These are phyloP conservation scores for Lycophotia porphyrea DNA, from an alignment of 2,888 invertebrate genomes.

Conservation along the genomic window DNA sequence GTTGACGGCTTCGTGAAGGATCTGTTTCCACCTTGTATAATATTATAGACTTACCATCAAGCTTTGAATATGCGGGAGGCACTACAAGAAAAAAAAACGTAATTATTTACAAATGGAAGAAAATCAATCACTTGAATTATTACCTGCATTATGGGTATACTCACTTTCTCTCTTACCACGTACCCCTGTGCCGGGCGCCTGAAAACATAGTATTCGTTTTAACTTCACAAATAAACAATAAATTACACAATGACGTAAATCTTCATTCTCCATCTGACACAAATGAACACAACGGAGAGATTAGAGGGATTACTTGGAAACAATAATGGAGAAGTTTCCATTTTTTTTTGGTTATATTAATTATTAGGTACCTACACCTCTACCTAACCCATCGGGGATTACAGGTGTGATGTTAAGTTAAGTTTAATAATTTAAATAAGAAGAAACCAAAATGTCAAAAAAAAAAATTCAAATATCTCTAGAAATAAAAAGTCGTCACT, in stretches of 20 bases:
- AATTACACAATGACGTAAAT: constrained; percentile 65
- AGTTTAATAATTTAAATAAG: not conserved
- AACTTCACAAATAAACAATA: not conserved
- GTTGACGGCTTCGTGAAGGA: not conserved
- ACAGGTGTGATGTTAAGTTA: not conserved
- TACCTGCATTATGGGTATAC: constrained; percentile 2
- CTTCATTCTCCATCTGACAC: constrained; percentile 83
- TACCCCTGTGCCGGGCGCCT: constrained; percentile 66
- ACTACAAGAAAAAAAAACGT: constrained; percentile 71
- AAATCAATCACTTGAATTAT: not conserved
- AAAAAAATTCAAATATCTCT: not conserved
- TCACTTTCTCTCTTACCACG: not conserved
- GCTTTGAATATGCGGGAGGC: constrained; percentile 76
- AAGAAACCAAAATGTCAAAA: not conserved
- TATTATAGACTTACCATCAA: constrained; percentile 73
- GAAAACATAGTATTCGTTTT: constrained; percentile 60
- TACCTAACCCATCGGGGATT: not conserved
- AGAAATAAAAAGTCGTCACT: too few species aligned
- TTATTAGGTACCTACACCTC: not conserved
- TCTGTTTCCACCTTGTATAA: not conserved
- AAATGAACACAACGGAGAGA: constrained; percentile 80
- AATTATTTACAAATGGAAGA: not conserved
- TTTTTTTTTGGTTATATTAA: not conserved
- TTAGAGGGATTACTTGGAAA: too few species aligned
- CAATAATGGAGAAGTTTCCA: constrained; percentile 9